Percentiles rank a stretch among this genome's conserved stretches.
These are phyloP conservation scores for Crotalus horridus DNA, from an alignment of 2,113 vertebrate genomes.

Conservation along the genomic window DNA sequence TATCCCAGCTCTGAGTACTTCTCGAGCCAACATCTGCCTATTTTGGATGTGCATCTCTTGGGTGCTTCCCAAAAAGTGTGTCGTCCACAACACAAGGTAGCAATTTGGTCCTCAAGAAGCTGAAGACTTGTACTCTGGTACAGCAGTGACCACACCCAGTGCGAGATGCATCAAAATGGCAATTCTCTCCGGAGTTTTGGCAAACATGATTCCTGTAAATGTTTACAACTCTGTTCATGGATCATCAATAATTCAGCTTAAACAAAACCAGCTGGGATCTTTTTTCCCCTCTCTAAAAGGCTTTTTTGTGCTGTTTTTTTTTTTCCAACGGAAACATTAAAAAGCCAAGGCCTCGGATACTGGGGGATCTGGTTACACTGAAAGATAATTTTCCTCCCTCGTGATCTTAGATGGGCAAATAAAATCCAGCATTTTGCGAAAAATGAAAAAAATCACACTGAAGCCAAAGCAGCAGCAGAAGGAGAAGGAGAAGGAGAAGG, in stretches of 20 bases:
- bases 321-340: neutral
- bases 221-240: neutral
- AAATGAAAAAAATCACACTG: neutral
- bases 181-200: neutral
- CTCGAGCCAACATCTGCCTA: neutral
- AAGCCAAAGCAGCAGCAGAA: neutral
- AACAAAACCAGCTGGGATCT: neutral
- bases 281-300: neutral
- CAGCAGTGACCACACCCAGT: neutral
- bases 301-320: neutral
- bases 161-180: neutral
- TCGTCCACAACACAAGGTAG: neutral
- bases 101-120: neutral
- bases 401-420: neutral
- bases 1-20: neutral
- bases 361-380: neutral
- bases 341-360: neutral
- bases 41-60: neutral
- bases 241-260: neutral
- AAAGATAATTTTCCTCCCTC: neutral
- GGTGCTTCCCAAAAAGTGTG: neutral
- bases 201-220: neutral
- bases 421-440: neutral
- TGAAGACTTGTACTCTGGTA: neutral
- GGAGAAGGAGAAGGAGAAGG: neutral